A percentile compares a stretch with the other conserved stretches of the same genome.
phyloP scores from a whole-genome alignment of 2,888 invertebrate genomes.

The Apotomis capreana region DNA sequence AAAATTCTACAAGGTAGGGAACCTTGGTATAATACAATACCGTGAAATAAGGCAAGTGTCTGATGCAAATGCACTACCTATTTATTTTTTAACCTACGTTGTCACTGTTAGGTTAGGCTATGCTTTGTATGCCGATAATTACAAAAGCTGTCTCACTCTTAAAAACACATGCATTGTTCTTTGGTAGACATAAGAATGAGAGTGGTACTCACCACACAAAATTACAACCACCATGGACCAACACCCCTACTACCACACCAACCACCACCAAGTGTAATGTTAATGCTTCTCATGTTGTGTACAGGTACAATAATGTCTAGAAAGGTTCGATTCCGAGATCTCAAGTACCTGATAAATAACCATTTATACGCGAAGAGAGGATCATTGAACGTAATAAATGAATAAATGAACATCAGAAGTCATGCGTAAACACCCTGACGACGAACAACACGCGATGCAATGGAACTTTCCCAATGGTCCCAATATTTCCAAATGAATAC shows the following conservation, averaged over 20 bases:
- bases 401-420: conserved; percentile 28
- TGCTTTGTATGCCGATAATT: no score
- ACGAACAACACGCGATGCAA: conserved; percentile 26
- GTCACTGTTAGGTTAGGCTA: no score
- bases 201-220: no score
- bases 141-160: no score
- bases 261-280: neutral
- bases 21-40: no score
- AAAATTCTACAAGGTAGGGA: neutral
- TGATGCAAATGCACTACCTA: no score
- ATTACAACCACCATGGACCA: no score
- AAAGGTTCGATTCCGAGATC: conserved; percentile 9
- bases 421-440: conserved; percentile 33
- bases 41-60: no score
- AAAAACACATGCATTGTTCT: no score
- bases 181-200: no score
- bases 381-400: conserved; percentile 35
- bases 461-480: conserved; percentile 38
- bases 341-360: conserved; percentile 24
- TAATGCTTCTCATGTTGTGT: neutral
- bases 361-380: conserved; percentile 36
- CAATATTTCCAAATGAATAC: conserved; percentile 36
- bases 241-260: no score
- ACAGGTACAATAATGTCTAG: conserved; percentile 11
- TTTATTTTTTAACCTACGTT: no score